Conservation (phyloP, 2,113 vertebrate species). For the Nannospalax galili region DNA sequence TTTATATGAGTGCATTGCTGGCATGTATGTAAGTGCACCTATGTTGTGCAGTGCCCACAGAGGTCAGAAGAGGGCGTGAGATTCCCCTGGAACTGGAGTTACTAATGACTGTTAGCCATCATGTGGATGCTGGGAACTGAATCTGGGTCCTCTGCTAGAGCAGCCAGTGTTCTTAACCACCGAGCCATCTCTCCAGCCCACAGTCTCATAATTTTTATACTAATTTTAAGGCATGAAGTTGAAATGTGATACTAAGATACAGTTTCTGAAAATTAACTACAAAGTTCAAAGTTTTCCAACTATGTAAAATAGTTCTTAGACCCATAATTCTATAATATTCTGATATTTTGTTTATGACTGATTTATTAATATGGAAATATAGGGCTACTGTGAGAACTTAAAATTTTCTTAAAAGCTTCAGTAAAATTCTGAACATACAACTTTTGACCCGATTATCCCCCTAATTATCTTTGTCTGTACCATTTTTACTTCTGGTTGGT, state of each 20-base stretch:
- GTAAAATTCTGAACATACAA: background rate
- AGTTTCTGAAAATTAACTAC: constrained; percentile 11
- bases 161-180: too few relatives aligned
- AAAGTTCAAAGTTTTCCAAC: background rate
- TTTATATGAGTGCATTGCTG: too few relatives aligned
- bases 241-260: background rate
- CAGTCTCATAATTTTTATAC: too few relatives aligned
- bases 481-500: background rate
- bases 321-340: background rate
- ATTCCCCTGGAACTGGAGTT: too few relatives aligned
- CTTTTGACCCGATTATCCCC: background rate
- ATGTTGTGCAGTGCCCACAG: too few relatives aligned
- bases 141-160: too few relatives aligned
- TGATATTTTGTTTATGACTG: background rate
- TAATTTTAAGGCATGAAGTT: constrained; percentile 21
- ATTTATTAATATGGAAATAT: background rate
- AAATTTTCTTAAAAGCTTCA: constrained; percentile 7
- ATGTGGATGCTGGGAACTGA: too few relatives aligned
- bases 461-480: background rate
- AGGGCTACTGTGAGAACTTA: background rate
- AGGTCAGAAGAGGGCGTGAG: too few relatives aligned
- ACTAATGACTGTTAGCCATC: too few relatives aligned
- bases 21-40: too few relatives aligned
- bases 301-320: background rate
- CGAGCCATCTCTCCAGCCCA: too few relatives aligned